phyloP scores from a whole-genome alignment of 1,140 invertebrate genomes.

The Chionoecetes opilio region DNA sequence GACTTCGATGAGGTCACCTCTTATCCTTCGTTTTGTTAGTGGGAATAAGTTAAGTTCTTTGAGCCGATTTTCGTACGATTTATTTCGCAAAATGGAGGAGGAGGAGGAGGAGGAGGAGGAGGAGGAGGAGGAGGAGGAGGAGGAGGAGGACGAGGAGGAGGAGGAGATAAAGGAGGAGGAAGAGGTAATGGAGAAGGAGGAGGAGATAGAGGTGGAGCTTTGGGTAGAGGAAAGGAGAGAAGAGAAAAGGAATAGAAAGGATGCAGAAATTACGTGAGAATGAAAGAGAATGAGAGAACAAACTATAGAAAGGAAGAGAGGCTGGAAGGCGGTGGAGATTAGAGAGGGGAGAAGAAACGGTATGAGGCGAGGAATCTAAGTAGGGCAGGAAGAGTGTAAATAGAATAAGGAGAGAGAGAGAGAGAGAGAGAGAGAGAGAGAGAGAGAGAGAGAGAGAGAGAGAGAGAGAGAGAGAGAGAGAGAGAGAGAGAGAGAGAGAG shows the following conservation, averaged over 20 bases:
- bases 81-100: no score
- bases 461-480: slow-evolving; percentile 27
- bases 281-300: not conserved
- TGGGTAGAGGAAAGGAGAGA: not conserved
- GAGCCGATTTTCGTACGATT: no score
- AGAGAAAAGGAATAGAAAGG: not conserved
- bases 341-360: not conserved
- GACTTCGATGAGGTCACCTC: no score
- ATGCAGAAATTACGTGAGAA: not conserved
- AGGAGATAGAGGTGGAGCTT: not conserved
- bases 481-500: slow-evolving; percentile 27
- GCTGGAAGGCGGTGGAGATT: slow-evolving; percentile 9
- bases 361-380: not conserved
- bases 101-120: no score
- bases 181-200: not conserved
- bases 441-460: slow-evolving; percentile 9
- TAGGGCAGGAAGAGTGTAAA: not conserved
- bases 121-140: no score
- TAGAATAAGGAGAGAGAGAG: not conserved
- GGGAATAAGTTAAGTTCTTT: no score
- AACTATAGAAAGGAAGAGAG: not conserved
- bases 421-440: not conserved
- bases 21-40: no score
- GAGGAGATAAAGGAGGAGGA: not conserved
- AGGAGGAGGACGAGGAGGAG: no score